phyloP scores from a whole-genome alignment of 2,888 invertebrate genomes.

The Andrena bucephala region DNA sequence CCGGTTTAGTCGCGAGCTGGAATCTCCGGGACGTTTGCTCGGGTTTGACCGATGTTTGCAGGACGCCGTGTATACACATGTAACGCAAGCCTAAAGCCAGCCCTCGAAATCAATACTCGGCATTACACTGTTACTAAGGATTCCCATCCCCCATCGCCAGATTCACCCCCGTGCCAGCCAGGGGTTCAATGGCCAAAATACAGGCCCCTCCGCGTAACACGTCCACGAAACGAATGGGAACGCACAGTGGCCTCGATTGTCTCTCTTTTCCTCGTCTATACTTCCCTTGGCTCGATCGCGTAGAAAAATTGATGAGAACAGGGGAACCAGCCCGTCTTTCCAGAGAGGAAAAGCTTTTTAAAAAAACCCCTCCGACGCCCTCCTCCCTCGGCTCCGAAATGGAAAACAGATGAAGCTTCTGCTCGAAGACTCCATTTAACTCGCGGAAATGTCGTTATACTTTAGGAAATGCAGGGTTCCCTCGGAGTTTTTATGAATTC shows the following conservation, averaged over 20 bases:
- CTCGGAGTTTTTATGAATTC: background rate
- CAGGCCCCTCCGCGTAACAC: slow-evolving; percentile 21
- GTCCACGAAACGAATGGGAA: background rate
- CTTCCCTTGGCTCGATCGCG: background rate
- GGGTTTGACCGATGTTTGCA: slow-evolving; percentile 71
- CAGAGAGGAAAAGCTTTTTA: too few relatives aligned
- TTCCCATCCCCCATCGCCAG: slow-evolving; percentile 71
- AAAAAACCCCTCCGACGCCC: too few relatives aligned
- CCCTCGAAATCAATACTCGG: slow-evolving; percentile 81
- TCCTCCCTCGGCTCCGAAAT: background rate
- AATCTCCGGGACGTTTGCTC: slow-evolving; percentile 47
- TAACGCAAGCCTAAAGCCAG: slow-evolving; percentile 74
- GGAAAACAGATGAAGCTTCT: background rate
- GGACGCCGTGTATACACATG: slow-evolving; percentile 74
- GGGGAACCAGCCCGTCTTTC: too few relatives aligned
- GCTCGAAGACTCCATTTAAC: too few relatives aligned
- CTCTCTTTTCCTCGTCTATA: background rate
- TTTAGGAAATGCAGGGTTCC: background rate
- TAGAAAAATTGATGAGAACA: too few relatives aligned
- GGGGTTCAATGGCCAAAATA: slow-evolving; percentile 63
- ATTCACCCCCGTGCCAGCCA: slow-evolving; percentile 63
- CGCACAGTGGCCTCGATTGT: background rate
- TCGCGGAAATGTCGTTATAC: too few relatives aligned
- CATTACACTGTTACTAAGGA: slow-evolving; percentile 78
- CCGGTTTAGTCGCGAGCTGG: slow-evolving; percentile 38